Evolutionary conservation across 92 coral and sea anemone species (phyloP), one percentile per base, ranked within the genome.

Genomic region (Paragorgia papillata): DNA sequence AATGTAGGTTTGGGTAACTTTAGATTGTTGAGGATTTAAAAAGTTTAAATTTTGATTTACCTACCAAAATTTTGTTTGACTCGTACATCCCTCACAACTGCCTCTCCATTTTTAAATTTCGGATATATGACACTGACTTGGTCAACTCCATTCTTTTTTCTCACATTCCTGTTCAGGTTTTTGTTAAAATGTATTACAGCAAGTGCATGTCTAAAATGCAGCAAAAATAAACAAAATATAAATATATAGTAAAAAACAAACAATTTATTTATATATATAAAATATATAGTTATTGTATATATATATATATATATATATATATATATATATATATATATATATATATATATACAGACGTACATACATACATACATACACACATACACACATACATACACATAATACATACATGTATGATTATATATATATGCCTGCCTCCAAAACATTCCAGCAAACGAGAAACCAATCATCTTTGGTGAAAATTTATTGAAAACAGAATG

Each of bases 401-500:
- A n/a, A n/a, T n/a, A n/a, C n/a, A n/a, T n/a, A n/a, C n/a, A 8
- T 18, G 19, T 61, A 17, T 20, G 18, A 2, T n/a, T n/a, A n/a
- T n/a, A n/a, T n/a, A n/a, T 0, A 55, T 0, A 19, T 33, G 13
- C 68, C 26, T 7, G 73, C 80, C 85, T 81, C 69, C 80, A 69
- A 34, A 50, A 69, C 84, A 80, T 80, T 29, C 78, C 84, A 50
- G 20, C 66, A 80, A 54, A 79, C 28, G 79, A 67, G 58, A 66
- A 80, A 0, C 34, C 69, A n/a, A 80, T 80, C 79, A 80, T 80
- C 41, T 80, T 80, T 1, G 84, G 84, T 13, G 69, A 41, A 70
- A 80, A 80, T 29, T 80, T 66, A 66, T 79, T 79, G 20, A 67
- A 1, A 2, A 79, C 83, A 0, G 83, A 79, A 48, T 79, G 83